A percentile compares a stretch with the other conserved stretches of the same genome.
Conservation (phyloP, 2,797 vertebrate species). For the Ctenopoma kingsleyae region DNA sequence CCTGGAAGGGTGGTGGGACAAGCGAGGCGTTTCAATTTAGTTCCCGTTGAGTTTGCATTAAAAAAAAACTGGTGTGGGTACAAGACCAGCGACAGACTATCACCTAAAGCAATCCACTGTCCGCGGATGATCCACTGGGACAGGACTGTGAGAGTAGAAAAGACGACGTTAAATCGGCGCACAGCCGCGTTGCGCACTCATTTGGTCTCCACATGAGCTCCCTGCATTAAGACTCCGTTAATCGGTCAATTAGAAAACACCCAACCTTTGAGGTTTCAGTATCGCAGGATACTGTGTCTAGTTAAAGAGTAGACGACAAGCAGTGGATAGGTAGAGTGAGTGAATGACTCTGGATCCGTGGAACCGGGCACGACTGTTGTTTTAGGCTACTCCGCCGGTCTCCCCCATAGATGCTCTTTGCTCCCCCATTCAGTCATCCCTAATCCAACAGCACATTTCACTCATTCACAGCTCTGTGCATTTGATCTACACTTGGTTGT, state of each 20-base stretch:
- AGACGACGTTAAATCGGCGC: slow-evolving; percentile 63
- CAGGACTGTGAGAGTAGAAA: slow-evolving; percentile 20
- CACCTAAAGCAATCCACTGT: slow-evolving; percentile 49
- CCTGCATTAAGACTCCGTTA: slow-evolving; percentile 30
- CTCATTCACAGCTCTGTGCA: slow-evolving; percentile 28
- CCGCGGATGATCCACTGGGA: slow-evolving; percentile 47
- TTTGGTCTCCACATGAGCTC: slow-evolving; percentile 59
- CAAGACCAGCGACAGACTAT: slow-evolving; percentile 23
- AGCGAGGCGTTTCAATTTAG: slow-evolving; percentile 51
- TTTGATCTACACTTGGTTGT: neutral
- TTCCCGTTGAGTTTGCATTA: slow-evolving; percentile 59
- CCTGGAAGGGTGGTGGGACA: slow-evolving; percentile 29
- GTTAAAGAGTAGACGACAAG: slow-evolving; percentile 1
- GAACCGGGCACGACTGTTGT: slow-evolving; percentile 25
- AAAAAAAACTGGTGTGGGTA: slow-evolving; percentile 12
- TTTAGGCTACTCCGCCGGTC: slow-evolving; percentile 25
- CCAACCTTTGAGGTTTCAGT: neutral
- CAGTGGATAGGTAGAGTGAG: neutral
- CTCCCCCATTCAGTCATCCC: slow-evolving; percentile 41
- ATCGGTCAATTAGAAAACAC: slow-evolving; percentile 27
- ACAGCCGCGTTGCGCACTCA: slow-evolving; percentile 59
- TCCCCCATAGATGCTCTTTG: slow-evolving; percentile 37
- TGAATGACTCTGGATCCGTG: slow-evolving; percentile 13
- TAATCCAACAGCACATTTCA: slow-evolving; percentile 38
- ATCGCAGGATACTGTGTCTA: slow-evolving; percentile 1